Conservation (phyloP, 2,797 vertebrate genomes). For the Nannoperca obscura region DNA sequence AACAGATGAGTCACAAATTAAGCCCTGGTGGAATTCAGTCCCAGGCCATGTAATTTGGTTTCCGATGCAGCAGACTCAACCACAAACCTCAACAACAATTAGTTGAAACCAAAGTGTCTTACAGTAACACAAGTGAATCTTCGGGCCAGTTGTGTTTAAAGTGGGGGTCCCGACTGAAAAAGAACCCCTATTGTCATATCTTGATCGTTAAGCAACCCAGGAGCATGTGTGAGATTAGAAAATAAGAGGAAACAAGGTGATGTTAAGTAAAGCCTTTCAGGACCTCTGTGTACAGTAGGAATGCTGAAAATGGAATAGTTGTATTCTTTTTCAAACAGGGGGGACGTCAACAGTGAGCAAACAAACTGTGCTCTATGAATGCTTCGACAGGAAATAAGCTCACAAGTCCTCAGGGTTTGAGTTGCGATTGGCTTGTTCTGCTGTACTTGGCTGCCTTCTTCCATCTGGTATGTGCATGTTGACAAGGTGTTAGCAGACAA, state of each 20-base stretch:
- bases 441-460: conserved; percentile 42
- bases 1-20: conserved; percentile 52
- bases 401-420: conserved; percentile 44
- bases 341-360: conserved; percentile 51
- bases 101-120: conserved; percentile 23
- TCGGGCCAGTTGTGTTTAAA: not conserved
- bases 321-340: conserved; percentile 48
- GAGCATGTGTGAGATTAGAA: conserved; percentile 5
- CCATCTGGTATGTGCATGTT: conserved; percentile 57
- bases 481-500: conserved; percentile 64
- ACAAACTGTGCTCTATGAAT: conserved; percentile 55
- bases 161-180: not conserved
- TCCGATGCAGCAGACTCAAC: conserved; percentile 44
- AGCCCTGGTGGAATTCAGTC: conserved; percentile 34
- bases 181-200: not conserved
- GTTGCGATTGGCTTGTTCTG: conserved; percentile 48
- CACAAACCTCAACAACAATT: conserved; percentile 11
- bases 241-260: conserved; percentile 23
- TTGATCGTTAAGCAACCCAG: not conserved
- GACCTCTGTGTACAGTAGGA: conserved; percentile 8
- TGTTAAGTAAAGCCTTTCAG: conserved; percentile 14
- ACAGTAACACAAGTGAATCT: conserved; percentile 39
- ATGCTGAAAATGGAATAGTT: conserved; percentile 46
- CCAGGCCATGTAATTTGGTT: conserved; percentile 48
- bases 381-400: conserved; percentile 53